Base-by-base conservation (phyloP, 1,140 invertebrate genomes). In the Notospermus geniculatus region DNA sequence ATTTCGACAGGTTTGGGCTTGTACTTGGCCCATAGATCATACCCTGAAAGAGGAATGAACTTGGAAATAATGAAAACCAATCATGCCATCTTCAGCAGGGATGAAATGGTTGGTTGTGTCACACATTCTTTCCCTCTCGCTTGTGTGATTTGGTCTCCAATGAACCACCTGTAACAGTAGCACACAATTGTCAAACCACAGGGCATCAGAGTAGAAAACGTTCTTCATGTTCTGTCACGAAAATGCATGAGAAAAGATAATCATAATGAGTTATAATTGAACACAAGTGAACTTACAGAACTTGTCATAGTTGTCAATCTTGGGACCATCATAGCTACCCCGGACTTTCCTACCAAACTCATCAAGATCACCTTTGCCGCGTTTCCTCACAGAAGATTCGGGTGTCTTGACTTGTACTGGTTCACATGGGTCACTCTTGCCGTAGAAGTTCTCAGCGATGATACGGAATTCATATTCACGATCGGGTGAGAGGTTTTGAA, bases 361-460 rank as follows among this genome's bases (percentile, higher is more conserved):
- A 83, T 98, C 95, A 5, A 23, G n/a, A 50, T 23, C 19, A 7
- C 46, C 36, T 39, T 60, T 60, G 46, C 58, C 58, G 5, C 50
- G 19, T 41, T 27, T 25, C 46, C 30, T 32, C 19, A 19, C 5
- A 15, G 22, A 19, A 32, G 94, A 13, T 17, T 52, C 41, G 22
- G 50, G n/a, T 15, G 46, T 50, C 25, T 50, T 50, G 19, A 50
- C 46, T n/a, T 50, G n/a, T 19, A 50, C 25, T 1, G 76, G 73
- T 57, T 83, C 81, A 64, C 83, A 92, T 2, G 95, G 93, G 63
- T 98, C 95, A 36, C 94, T 97, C 52, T 90, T 88, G 41, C 96
- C 96, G 74, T 98, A 97, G 75, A 96, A 91, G 82, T 99, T 99
- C 80, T 98, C 95, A 61, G 96, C 96, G 83, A 93, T 89, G 1